phyloP scores from a whole-genome alignment of 2,113 vertebrate species.

The Cathartes aura region DNA sequence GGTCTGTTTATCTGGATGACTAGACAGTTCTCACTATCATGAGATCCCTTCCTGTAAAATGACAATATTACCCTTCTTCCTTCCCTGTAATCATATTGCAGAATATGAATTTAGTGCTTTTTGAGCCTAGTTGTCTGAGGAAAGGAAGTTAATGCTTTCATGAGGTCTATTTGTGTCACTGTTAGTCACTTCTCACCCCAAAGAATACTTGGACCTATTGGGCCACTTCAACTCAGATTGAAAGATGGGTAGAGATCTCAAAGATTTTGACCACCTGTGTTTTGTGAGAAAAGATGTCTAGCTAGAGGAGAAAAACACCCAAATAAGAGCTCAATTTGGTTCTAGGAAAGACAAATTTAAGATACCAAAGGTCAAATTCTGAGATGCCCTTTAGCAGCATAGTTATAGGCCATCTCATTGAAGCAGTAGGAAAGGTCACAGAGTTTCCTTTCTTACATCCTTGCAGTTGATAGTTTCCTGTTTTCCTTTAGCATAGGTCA shows the following conservation, averaged over 20 bases:
- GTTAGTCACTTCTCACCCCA: not conserved
- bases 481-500: slow-evolving; percentile 10
- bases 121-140: not conserved
- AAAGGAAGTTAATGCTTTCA: not conserved
- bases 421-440: not conserved
- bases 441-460: not conserved
- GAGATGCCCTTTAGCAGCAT: not conserved
- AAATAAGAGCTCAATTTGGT: not conserved
- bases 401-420: not conserved
- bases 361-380: not conserved
- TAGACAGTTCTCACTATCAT: not conserved
- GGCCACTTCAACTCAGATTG: not conserved
- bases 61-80: not conserved
- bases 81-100: not conserved
- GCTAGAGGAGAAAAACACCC: not conserved
- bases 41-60: not conserved
- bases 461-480: not conserved
- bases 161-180: not conserved
- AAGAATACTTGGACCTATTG: not conserved
- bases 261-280: not conserved
- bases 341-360: not conserved
- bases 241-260: not conserved
- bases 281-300: not conserved
- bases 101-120: not conserved
- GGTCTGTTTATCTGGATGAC: not conserved